A percentile compares a stretch with the other conserved stretches of the same genome.
Evolutionary conservation across 2,113 vertebrate species (phyloP).

Genomic region (Aphelocoma coerulescens): DNA sequence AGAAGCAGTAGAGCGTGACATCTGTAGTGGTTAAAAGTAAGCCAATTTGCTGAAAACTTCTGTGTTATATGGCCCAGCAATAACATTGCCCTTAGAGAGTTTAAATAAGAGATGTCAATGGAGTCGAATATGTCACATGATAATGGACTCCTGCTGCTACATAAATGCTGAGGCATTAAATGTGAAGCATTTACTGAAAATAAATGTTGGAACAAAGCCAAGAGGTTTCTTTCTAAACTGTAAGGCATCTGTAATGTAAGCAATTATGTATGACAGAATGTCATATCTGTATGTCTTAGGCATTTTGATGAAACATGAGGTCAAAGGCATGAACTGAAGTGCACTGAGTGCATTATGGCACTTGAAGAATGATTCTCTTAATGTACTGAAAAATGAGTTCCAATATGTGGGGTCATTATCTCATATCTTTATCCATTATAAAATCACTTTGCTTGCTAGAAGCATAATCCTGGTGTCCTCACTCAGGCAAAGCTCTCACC

Average conservation of each 20-base stretch:
- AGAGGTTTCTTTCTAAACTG: conserved; percentile 7
- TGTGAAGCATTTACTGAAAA: conserved; percentile 3
- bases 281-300: background rate
- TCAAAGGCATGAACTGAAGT: background rate
- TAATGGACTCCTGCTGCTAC: conserved; percentile 12
- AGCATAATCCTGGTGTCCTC: background rate
- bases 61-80: background rate
- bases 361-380: background rate
- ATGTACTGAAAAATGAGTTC: background rate
- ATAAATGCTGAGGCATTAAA: conserved; percentile 34
- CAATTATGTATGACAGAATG: conserved; percentile 54
- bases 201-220: conserved; percentile 30
- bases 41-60: background rate
- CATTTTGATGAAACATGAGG: conserved; percentile 10
- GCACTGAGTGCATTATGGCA: background rate
- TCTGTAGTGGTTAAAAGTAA: background rate
- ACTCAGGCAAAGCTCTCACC: background rate
- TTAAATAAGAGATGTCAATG: conserved; percentile 27
- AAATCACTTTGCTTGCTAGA: conserved; percentile 9
- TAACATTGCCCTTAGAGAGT: background rate
- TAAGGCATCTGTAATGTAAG: background rate
- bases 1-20: background rate
- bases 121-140: background rate
- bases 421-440: background rate
- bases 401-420: background rate